A percentile compares a stretch with the other conserved stretches of the same genome.
These are phyloP conservation scores for Spea multiplicata DNA, from an alignment of 2,113 vertebrate species.

Conservation along the genomic window DNA sequence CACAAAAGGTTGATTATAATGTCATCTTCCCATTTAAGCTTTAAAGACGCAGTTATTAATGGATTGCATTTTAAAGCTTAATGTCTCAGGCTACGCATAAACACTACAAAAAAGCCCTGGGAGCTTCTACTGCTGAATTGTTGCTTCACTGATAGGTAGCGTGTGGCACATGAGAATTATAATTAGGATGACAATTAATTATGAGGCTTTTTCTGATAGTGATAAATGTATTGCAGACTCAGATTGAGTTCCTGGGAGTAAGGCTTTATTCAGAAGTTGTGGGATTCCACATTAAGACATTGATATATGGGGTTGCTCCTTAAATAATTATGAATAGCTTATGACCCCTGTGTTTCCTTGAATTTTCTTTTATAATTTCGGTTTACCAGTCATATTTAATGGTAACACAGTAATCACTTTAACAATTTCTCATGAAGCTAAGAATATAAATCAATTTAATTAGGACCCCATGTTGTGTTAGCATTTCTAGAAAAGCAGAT, in stretches of 20 bases:
- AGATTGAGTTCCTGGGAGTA: slow-evolving; percentile 36
- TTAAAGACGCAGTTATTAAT: slow-evolving; percentile 33
- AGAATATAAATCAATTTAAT: slow-evolving; percentile 17
- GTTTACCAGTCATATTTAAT: background rate
- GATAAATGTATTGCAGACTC: background rate
- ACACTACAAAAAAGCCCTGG: slow-evolving; percentile 2
- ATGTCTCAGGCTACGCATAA: slow-evolving; percentile 17
- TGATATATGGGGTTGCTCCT: slow-evolving; percentile 7
- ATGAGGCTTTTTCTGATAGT: slow-evolving; percentile 47
- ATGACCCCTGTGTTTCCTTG: background rate
- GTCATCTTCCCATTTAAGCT: background rate
- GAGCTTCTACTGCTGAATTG: slow-evolving; percentile 39
- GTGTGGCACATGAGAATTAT: slow-evolving; percentile 46
- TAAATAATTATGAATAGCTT: background rate
- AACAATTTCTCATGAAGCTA: slow-evolving; percentile 4
- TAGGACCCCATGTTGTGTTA: background rate
- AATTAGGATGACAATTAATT: slow-evolving; percentile 52
- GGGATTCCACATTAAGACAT: slow-evolving; percentile 5
- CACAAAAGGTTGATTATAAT: background rate
- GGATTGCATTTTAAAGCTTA: slow-evolving; percentile 21
- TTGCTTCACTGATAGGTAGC: slow-evolving; percentile 43
- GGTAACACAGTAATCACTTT: slow-evolving; percentile 1
- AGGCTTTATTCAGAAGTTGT: slow-evolving; percentile 16
- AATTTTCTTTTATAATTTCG: background rate
- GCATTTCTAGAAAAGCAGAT: too few species aligned